phyloP scores from a whole-genome alignment of 37 sponge, comb jelly and placozoan species.

The Ephydatia muelleri region DNA sequence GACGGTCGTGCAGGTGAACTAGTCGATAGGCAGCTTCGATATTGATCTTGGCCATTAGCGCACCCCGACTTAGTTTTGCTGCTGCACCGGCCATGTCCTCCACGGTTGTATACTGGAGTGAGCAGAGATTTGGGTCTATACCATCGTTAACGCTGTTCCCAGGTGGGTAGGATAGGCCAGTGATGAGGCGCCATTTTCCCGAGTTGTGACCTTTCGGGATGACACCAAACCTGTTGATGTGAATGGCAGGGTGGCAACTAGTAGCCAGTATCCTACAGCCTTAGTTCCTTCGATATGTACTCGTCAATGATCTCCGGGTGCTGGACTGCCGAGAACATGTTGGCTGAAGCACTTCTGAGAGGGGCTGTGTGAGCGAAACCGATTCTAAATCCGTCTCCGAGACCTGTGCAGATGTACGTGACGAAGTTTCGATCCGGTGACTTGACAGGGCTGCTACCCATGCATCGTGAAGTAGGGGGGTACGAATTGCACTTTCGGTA shows the following conservation, averaged over 20 bases:
- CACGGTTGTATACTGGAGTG: neutral
- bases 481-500: neutral
- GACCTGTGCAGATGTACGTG: slow-evolving; percentile 8
- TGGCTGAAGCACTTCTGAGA: neutral
- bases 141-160: slow-evolving; percentile 5
- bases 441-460: slow-evolving; percentile 5
- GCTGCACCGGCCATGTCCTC: neutral
- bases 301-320: slow-evolving; percentile 19
- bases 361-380: neutral
- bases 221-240: slow-evolving; percentile 23
- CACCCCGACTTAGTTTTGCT: neutral
- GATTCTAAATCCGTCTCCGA: slow-evolving; percentile 20
- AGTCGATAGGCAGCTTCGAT: neutral
- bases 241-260: neutral
- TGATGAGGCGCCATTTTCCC: slow-evolving; percentile 2
- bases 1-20: neutral
- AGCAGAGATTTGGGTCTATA: slow-evolving; percentile 1
- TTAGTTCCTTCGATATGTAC: slow-evolving; percentile 9
- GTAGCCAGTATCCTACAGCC: too few relatives aligned
- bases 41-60: neutral
- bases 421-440: slow-evolving; percentile 24
- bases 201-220: slow-evolving; percentile 37
- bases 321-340: slow-evolving; percentile 27
- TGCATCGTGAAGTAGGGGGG: slow-evolving; percentile 10
- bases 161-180: slow-evolving; percentile 3